Evolutionary conservation across 2,797 vertebrate species (phyloP).

Genomic region (Acropternis orthonyx): DNA sequence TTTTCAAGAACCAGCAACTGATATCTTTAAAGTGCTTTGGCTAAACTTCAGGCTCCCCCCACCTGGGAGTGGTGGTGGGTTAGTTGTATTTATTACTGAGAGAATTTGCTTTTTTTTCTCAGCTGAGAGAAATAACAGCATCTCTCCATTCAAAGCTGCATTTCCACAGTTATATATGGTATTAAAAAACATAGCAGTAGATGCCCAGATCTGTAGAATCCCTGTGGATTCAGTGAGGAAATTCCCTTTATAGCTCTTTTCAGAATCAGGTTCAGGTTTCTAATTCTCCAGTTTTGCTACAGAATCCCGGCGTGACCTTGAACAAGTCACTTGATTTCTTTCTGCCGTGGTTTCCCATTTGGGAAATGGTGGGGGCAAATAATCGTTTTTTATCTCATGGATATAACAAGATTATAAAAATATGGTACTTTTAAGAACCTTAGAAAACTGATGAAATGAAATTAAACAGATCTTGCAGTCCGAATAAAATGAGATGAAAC

Average conservation of each 20-base stretch:
- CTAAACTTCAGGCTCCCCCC: not conserved
- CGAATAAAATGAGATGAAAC: constrained; percentile 28
- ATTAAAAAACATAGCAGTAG: not conserved
- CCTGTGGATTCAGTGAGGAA: not conserved
- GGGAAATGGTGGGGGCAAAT: constrained; percentile 42
- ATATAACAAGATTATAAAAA: constrained; percentile 61
- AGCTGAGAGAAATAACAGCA: not conserved
- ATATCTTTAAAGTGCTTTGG: not conserved
- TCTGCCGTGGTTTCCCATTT: constrained; percentile 21
- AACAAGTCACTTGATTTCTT: constrained; percentile 38
- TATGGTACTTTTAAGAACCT: constrained; percentile 58
- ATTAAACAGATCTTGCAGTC: constrained; percentile 50
- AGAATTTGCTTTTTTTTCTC: not conserved
- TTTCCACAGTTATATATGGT: not conserved
- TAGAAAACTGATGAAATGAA: constrained; percentile 52
- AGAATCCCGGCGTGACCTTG: not conserved
- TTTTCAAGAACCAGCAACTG: not conserved
- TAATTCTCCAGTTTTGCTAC: not conserved
- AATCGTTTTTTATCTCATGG: constrained; percentile 43
- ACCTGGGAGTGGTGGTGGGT: not conserved
- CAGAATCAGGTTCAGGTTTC: not conserved
- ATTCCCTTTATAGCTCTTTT: not conserved
- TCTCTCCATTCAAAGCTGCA: not conserved
- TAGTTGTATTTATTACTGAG: not conserved
- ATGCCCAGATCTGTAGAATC: not conserved